These are phyloP conservation scores for Kryptopterus vitreolus DNA, from an alignment of 2,797 vertebrate species.

Conservation along the genomic window DNA sequence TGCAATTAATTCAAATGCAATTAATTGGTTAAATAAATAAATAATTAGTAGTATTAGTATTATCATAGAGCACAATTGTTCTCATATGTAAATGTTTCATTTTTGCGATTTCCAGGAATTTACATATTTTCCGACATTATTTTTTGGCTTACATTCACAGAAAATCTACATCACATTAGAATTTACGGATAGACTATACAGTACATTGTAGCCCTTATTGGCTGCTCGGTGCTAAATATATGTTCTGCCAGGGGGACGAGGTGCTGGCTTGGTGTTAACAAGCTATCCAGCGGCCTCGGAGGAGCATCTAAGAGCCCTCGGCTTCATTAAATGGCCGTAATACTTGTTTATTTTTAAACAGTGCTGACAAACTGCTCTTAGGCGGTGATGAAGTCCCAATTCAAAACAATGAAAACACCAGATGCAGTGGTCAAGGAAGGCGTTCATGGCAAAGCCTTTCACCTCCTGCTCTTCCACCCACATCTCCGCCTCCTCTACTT, in stretches of 20 bases:
- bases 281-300: constrained; percentile 33
- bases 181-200: constrained; percentile 17
- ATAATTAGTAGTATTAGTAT: neutral
- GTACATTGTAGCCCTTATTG: constrained; percentile 6
- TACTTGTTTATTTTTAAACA: constrained; percentile 55
- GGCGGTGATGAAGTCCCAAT: constrained; percentile 39
- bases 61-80: neutral
- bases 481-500: constrained; percentile 57
- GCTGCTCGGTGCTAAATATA: constrained; percentile 27
- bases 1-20: no score
- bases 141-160: no score
- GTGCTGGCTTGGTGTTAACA: constrained; percentile 40
- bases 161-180: neutral
- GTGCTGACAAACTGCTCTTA: constrained; percentile 48
- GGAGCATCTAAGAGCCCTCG: constrained; percentile 35
- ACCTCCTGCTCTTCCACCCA: constrained; percentile 35
- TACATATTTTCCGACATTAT: no score
- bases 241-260: constrained; percentile 12
- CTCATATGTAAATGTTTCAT: neutral
- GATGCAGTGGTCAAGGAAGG: constrained; percentile 51
- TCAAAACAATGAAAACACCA: constrained; percentile 48
- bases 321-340: constrained; percentile 48
- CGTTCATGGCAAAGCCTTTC: constrained; percentile 37
- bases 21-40: no score
- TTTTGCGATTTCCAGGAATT: neutral